Base-by-base conservation (phyloP, 2,113 vertebrate genomes). In the Camelus bactrianus region DNA sequence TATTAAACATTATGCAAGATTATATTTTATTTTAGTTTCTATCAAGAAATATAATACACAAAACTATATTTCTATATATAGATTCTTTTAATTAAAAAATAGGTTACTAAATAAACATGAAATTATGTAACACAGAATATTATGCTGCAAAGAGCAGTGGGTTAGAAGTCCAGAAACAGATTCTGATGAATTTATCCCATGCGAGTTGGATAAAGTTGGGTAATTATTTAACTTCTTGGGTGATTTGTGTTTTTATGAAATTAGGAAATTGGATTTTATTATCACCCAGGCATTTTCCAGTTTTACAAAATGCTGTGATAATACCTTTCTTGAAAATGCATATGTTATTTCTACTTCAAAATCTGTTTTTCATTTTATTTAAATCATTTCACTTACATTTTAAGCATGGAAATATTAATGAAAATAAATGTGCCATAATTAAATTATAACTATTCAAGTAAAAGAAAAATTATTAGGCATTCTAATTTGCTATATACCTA, bases 371-470 rank as follows among this genome's bases (percentile, higher is more conserved):
- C 48, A 26, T 32, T 95, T 92, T 85, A 65, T 58, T 80, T 46
- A 73, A 87, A 50, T 79, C 1, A 72, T 67, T 70, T 81, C 10
- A n/a, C 48, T 73, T 87, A 73, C 13, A 73, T 73, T 94, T 76
- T 58, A 87, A 82, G 46, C 38, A 42, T 90, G 50, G 26, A 90
- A 58, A 79, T 35, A 77, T 28, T 82, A 67, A 52, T 89, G 54
- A 35, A 46, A 67, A 67, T 58, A 80, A 83, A 64, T 52, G 38
- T 93, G 62, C 30, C 30, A 80, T 92, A 93, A 94, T 94, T 73
- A 94, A 93, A 88, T 88, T 69, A 4, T 91, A 70, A 69, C 92
- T 87, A 92, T 77, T 97, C 62, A 95, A 84, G 95, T 73, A 62
- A 24, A 87, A 96, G 46, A 96, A 86, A 85, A 60, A 81, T 84